Percentiles rank a stretch among this genome's conserved stretches.
Conservation (phyloP, 2,113 vertebrate species). For the Electrona antarctica region DNA sequence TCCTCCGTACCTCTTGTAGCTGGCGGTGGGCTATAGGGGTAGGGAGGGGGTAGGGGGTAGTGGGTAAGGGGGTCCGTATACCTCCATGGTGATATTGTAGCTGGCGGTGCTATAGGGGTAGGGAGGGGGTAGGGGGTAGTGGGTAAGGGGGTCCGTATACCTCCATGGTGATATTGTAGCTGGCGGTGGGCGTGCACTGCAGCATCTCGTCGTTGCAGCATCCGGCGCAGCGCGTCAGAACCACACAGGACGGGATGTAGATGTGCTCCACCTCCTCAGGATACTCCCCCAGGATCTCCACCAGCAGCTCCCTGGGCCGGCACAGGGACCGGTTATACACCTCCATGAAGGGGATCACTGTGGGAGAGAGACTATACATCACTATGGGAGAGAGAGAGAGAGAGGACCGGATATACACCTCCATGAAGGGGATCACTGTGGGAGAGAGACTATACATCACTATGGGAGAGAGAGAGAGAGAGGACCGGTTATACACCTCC, state of each 20-base stretch:
- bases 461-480: too few relatives aligned
- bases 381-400: background rate
- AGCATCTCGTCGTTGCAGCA: conserved; percentile 94
- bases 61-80: background rate
- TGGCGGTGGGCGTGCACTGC: conserved; percentile 89
- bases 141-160: conserved; percentile 62
- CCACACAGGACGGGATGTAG: conserved; percentile 96
- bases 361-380: conserved; percentile 14
- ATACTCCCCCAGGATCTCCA: conserved; percentile 97
- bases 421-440: too few relatives aligned
- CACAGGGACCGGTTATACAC: conserved; percentile 94
- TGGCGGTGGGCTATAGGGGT: conserved; percentile 79
- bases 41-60: conserved; percentile 82
- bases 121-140: too few relatives aligned
- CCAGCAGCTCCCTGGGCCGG: conserved; percentile 90
- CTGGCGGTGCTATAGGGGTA: background rate
- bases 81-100: background rate
- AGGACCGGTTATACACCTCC: too few relatives aligned
- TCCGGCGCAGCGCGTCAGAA: conserved; percentile 91
- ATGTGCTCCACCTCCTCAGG: conserved; percentile 95
- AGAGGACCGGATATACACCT: background rate
- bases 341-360: conserved; percentile 92
- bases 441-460: too few relatives aligned
- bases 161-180: conserved; percentile 94
- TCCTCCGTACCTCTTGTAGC: too few relatives aligned